These are phyloP conservation scores for Schizopygopsis pylzovi DNA, from an alignment of 2,797 vertebrate genomes.

Conservation along the genomic window DNA sequence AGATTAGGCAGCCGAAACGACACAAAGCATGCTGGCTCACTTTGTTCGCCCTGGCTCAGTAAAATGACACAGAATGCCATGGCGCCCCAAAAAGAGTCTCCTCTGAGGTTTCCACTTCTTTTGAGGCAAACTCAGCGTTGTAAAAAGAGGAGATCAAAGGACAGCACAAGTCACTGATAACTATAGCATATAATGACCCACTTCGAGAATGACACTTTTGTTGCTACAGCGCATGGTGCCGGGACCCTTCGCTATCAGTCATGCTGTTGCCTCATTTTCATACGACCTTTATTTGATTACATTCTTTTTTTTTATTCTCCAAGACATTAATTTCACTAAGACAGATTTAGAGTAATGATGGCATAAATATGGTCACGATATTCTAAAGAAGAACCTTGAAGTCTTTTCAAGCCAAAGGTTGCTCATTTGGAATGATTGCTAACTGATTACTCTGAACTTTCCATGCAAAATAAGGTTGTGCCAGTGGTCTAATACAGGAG, in stretches of 20 bases:
- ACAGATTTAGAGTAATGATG: constrained; percentile 6
- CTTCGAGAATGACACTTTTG: constrained; percentile 70
- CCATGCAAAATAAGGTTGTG: background rate
- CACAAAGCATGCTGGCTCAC: constrained; percentile 64
- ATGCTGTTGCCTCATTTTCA: constrained; percentile 74
- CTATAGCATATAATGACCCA: constrained; percentile 70
- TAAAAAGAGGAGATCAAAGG: constrained; percentile 72
- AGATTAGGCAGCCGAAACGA: constrained; percentile 71
- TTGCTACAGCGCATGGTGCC: constrained; percentile 64
- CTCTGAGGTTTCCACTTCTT: constrained; percentile 61
- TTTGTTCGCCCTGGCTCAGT: constrained; percentile 69
- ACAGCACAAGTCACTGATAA: constrained; percentile 70
- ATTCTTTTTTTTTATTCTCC: background rate
- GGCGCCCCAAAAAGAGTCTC: constrained; percentile 50
- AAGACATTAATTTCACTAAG: constrained; percentile 24
- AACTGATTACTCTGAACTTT: constrained; percentile 62
- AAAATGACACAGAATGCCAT: constrained; percentile 57
- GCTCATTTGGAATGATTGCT: constrained; percentile 45
- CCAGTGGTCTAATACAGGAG: background rate
- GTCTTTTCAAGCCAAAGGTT: background rate
- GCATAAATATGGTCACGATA: background rate
- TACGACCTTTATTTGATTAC: constrained; percentile 68
- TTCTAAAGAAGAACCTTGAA: constrained; percentile 6
- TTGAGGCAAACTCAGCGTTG: constrained; percentile 63
- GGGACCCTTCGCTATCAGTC: constrained; percentile 73